A percentile compares a stretch with the other conserved stretches of the same genome.
Conservation (phyloP, 2,888 invertebrate genomes). For the Ischnus inquisitorius region DNA sequence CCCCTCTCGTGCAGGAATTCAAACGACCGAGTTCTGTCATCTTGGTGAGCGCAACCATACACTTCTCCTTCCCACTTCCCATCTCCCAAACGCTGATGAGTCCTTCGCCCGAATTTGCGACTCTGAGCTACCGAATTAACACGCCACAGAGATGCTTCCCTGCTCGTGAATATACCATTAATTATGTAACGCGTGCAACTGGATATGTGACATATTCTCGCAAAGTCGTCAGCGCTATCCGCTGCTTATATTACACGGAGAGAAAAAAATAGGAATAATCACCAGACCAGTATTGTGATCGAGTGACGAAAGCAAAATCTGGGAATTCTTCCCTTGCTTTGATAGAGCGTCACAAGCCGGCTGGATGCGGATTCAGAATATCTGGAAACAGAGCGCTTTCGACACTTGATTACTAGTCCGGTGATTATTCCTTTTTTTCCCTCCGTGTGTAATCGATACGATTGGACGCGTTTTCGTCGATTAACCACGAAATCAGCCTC, state of each 20-base stretch:
- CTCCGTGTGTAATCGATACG: no score
- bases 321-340: no score
- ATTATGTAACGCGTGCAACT: background rate
- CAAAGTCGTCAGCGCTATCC: no score
- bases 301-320: no score
- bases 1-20: constrained; percentile 54
- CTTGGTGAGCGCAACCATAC: constrained; percentile 23
- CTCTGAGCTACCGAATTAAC: constrained; percentile 30
- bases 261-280: no score
- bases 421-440: no score
- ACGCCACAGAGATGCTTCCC: background rate
- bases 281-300: no score
- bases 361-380: no score
- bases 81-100: constrained; percentile 14
- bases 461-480: background rate
- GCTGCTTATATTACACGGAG: no score
- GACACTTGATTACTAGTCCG: no score
- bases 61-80: background rate
- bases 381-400: no score
- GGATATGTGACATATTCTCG: background rate
- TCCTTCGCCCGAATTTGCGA: constrained; percentile 51
- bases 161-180: constrained; percentile 13
- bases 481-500: background rate
- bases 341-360: no score
- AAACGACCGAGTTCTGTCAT: constrained; percentile 48